Evolutionary conservation across 2,113 vertebrate genomes (phyloP), one percentile per base, ranked within the genome.

Genomic region (Gymnorhina tibicen): DNA sequence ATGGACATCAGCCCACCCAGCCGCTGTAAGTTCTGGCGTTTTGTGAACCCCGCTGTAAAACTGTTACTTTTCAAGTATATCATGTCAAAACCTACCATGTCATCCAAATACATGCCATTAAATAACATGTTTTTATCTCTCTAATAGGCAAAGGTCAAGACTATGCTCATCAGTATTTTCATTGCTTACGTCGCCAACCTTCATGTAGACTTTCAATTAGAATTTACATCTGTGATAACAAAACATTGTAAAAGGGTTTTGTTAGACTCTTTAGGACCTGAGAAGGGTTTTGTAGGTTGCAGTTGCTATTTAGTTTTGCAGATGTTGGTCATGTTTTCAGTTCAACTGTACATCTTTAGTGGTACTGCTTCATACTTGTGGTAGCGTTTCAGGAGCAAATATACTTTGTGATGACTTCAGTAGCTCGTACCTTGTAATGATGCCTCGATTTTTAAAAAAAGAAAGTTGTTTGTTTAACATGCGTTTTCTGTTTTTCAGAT

Each of bases 1-100:
- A 99, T 99, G 99, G 99, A 99, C 96, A 99, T 99, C 97, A 99
- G 99, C 92, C 99, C 99, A 1, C 99, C 99, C 66, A 99, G 99
- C 95, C 99, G 99, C 97, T 99, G 99, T 99, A 96, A 99, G 99
- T 98, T 75, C 52, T 80, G 44, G 17, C 73, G 22, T 39, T 26
- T 72, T 41, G 30, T 80, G 42, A 68, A 24, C 32, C 67, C 9
- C 1, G 1, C 41, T 37, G 67, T 47, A 64, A 68, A 69, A 49
- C 85, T 42, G 44, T 27, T 10, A 3, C 4, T 14, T 64, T 49
- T 85, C 41, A n/a, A 21, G 11, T 78, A 3, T 27, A n/a, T 42
- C 3, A 1, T 23, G 30, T 44, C 53, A 77, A 49, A 90, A 68
- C 15, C n/a, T 56, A 67, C 33, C 1, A 0, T 28, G 8, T 55